phyloP scores from a whole-genome alignment of 2,797 vertebrate genomes.

The Pseudochaenichthys georgianus region DNA sequence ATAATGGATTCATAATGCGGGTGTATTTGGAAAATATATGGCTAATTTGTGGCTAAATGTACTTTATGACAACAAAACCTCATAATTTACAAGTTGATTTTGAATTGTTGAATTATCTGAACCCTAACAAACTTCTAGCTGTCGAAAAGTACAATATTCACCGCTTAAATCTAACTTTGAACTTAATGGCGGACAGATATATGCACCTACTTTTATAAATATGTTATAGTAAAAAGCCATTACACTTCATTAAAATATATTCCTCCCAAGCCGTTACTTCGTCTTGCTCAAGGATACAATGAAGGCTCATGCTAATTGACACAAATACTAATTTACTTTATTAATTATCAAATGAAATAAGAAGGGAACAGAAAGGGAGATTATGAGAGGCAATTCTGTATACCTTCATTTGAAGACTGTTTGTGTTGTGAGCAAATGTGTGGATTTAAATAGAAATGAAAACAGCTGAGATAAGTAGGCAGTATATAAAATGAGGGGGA shows the following conservation, averaged over 20 bases:
- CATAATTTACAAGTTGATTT: neutral
- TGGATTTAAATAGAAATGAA: neutral
- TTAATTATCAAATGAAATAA: too few species aligned
- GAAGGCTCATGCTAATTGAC: neutral
- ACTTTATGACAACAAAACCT: too few species aligned
- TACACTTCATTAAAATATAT: neutral
- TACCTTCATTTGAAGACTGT: neutral
- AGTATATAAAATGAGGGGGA: neutral
- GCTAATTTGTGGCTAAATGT: neutral
- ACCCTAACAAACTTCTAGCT: too few species aligned
- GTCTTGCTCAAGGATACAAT: neutral
- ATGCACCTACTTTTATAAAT: too few species aligned
- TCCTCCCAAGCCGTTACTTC: too few species aligned
- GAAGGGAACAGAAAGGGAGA: neutral
- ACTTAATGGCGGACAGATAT: too few species aligned
- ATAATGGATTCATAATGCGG: neutral
- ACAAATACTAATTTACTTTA: neutral
- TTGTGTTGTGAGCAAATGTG: neutral
- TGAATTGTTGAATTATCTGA: neutral
- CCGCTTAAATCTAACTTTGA: neutral
- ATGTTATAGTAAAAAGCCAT: too few species aligned
- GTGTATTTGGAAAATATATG: neutral
- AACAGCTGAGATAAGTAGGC: neutral
- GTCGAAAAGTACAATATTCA: neutral
- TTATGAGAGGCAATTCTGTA: neutral